A percentile compares a stretch with the other conserved stretches of the same genome.
These are phyloP conservation scores for Zophobas atratus DNA, from an alignment of 1,140 invertebrate genomes.

Conservation along the genomic window DNA sequence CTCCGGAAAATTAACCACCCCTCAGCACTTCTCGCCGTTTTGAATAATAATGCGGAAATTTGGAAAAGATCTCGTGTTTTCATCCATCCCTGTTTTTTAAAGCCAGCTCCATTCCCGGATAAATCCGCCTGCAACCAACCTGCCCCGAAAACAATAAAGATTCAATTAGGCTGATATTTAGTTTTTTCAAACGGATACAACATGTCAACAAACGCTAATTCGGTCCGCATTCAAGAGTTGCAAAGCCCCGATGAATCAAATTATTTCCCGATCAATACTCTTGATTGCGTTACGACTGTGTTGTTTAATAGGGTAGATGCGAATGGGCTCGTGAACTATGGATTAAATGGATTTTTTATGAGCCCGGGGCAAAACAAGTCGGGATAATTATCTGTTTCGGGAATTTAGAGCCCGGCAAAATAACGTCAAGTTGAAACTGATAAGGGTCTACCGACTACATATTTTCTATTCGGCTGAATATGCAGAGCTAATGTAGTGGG, in stretches of 20 bases:
- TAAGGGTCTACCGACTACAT: constrained; percentile 10
- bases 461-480: constrained; percentile 16
- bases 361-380: not conserved
- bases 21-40: too few species aligned
- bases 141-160: not conserved
- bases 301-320: not conserved
- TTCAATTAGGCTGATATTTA: constrained; percentile 17
- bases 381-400: constrained; percentile 31
- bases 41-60: too few species aligned
- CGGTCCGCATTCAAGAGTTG: not conserved
- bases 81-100: not conserved
- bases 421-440: constrained; percentile 18
- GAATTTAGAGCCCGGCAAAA: not conserved
- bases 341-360: not conserved
- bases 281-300: not conserved
- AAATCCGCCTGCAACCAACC: not conserved
- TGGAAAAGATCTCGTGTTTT: not conserved
- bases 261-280: constrained; percentile 22
- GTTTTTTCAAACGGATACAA: constrained; percentile 6
- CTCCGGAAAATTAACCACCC: too few species aligned
- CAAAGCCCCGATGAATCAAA: not conserved
- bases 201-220: constrained; percentile 2
- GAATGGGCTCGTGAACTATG: not conserved
- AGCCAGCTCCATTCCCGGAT: too few species aligned
- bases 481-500: constrained; percentile 3